Evolutionary conservation across 1,140 invertebrate species (phyloP).

Genomic region (Pseudachorutes palmiensis): DNA sequence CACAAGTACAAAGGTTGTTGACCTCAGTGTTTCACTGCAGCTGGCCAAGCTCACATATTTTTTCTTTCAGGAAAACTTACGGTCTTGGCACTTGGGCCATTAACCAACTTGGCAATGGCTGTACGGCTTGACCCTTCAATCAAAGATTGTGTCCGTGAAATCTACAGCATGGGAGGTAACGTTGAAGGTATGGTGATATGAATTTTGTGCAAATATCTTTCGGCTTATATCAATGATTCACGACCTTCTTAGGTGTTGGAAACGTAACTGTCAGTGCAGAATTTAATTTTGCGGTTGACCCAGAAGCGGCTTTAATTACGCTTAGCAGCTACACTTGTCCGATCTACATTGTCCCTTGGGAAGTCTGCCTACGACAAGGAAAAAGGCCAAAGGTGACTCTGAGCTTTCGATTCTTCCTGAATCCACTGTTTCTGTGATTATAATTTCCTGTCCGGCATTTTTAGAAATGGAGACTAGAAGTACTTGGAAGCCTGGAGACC

Average conservation of each 20-base stretch:
- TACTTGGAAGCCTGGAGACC: conserved; percentile 44
- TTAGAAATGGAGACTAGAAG: conserved; percentile 50
- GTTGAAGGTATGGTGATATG: conserved; percentile 39
- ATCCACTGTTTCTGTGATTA: too few species aligned
- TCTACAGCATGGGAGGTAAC: conserved; percentile 53
- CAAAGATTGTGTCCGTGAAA: conserved; percentile 43
- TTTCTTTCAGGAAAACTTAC: conserved; percentile 47
- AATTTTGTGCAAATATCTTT: neutral
- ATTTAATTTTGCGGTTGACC: conserved; percentile 70
- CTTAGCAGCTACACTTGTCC: conserved; percentile 50
- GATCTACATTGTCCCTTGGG: conserved; percentile 58
- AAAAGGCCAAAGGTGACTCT: conserved; percentile 11
- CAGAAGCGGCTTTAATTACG: conserved; percentile 66
- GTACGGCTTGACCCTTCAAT: conserved; percentile 47
- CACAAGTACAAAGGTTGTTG: conserved; percentile 44
- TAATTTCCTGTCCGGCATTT: too few species aligned
- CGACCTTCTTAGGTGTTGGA: conserved; percentile 1
- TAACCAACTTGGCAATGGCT: conserved; percentile 52
- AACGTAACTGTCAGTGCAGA: conserved; percentile 50
- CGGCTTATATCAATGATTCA: neutral
- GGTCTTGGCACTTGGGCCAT: conserved; percentile 52
- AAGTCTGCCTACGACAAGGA: conserved; percentile 44
- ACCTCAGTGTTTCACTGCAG: neutral
- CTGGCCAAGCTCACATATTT: conserved; percentile 33
- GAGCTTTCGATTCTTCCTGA: too few species aligned